A percentile compares a stretch with the other conserved stretches of the same genome.
Conservation (phyloP, 2,113 vertebrate species). For the Bubalus kerabau region DNA sequence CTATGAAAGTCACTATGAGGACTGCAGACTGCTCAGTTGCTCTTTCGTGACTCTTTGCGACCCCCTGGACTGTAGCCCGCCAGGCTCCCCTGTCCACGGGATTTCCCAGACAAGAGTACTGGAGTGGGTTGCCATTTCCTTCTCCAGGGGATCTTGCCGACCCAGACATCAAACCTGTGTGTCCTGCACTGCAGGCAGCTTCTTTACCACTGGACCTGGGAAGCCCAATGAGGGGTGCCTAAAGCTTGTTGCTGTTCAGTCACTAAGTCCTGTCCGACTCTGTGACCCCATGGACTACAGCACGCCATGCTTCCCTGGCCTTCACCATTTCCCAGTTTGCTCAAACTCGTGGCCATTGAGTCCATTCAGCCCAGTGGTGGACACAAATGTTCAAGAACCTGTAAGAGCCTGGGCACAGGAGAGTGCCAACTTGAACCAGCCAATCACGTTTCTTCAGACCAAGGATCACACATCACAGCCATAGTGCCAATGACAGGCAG, state of each 20-base stretch:
- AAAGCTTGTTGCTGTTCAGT: not conserved
- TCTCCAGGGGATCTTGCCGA: not conserved
- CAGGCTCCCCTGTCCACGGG: not conserved
- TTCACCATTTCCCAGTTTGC: not conserved
- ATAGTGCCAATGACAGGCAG: fast-evolving
- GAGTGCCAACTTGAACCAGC: no score
- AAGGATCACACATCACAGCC: not conserved
- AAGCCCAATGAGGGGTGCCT: not conserved
- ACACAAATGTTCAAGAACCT: not conserved
- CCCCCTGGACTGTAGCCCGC: not conserved
- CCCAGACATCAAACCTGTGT: not conserved
- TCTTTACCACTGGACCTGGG: not conserved
- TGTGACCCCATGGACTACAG: not conserved
- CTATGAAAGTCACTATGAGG: no score
- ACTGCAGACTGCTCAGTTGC: no score
- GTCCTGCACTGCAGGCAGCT: not conserved
- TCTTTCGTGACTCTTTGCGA: not conserved
- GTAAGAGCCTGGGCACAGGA: not conserved
- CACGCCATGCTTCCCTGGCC: not conserved
- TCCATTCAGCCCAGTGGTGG: fast-evolving
- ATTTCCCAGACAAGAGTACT: not conserved
- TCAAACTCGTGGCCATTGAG: not conserved
- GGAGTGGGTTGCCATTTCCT: not conserved
- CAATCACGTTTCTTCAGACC: not conserved
- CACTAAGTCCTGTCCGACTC: fast-evolving